A percentile compares a stretch with the other conserved stretches of the same genome.
phyloP scores from a whole-genome alignment of 53 echinoderm and acorn worm genomes.

The Hippasteria phrygiana region DNA sequence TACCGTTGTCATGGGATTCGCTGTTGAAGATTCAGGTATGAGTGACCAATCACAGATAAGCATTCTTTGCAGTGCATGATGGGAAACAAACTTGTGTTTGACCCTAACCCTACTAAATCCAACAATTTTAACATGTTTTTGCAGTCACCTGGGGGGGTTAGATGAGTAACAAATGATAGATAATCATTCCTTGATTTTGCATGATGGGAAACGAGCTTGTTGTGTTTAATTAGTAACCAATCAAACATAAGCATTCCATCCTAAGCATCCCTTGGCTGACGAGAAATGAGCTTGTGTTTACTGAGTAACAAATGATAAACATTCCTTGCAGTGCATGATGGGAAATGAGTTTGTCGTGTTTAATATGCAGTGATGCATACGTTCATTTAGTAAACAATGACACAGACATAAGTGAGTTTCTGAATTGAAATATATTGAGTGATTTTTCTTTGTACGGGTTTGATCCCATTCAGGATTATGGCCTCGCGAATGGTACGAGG shows the following conservation, averaged over 20 bases:
- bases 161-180: too few relatives aligned
- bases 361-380: too few relatives aligned
- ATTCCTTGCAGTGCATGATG: neutral
- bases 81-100: neutral
- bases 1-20: slow-evolving; percentile 99
- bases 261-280: too few relatives aligned
- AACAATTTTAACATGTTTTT: neutral
- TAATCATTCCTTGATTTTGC: too few relatives aligned
- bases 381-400: neutral
- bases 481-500: slow-evolving; percentile 99
- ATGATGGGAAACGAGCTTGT: too few relatives aligned
- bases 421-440: too few relatives aligned
- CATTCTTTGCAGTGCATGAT: neutral
- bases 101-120: neutral
- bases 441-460: too few relatives aligned
- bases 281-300: too few relatives aligned
- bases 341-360: too few relatives aligned
- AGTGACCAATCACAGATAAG: neutral
- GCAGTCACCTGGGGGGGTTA: neutral
- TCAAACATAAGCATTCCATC: neutral
- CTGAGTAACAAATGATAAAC: too few relatives aligned
- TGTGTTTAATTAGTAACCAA: slow-evolving; percentile 14
- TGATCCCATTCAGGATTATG: slow-evolving; percentile 74
- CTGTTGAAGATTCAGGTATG: slow-evolving; percentile 95
- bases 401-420: too few relatives aligned